Percentiles rank a stretch among this genome's conserved stretches.
phyloP scores from a whole-genome alignment of 2,797 vertebrate species.

The Pithecia hirsuta region DNA sequence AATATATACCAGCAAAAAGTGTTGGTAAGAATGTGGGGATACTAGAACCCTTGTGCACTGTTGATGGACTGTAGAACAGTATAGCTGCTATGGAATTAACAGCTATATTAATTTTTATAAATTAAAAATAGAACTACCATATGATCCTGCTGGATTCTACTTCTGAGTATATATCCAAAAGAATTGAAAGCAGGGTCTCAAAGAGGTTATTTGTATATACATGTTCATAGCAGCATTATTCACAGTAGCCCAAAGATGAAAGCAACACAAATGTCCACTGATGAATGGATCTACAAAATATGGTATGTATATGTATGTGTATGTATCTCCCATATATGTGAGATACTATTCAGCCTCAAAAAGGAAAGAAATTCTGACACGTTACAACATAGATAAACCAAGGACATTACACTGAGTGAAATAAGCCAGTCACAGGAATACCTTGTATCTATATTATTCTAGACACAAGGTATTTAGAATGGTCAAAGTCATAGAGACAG shows the following conservation, averaged over 20 bases:
- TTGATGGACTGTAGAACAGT: neutral
- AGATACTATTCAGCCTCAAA: neutral
- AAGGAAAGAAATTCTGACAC: neutral
- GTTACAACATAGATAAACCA: neutral
- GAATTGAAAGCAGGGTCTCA: neutral
- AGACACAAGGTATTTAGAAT: neutral
- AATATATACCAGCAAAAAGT: neutral
- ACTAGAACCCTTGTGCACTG: neutral
- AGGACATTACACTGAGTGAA: neutral
- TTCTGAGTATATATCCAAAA: neutral
- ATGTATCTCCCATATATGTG: neutral
- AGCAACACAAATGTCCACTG: neutral
- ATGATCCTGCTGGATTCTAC: neutral
- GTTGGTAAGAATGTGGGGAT: neutral
- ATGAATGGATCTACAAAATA: neutral
- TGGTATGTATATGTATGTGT: neutral
- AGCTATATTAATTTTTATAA: no score
- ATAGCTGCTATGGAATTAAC: neutral
- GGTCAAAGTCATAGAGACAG: neutral
- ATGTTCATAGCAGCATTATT: neutral
- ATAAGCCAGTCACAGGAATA: neutral
- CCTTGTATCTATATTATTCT: neutral
- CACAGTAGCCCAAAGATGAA: neutral
- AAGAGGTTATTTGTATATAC: neutral
- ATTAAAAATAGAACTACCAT: neutral